Evolutionary conservation across 1,140 invertebrate species (phyloP).

Genomic region (Micrasema minimum): DNA sequence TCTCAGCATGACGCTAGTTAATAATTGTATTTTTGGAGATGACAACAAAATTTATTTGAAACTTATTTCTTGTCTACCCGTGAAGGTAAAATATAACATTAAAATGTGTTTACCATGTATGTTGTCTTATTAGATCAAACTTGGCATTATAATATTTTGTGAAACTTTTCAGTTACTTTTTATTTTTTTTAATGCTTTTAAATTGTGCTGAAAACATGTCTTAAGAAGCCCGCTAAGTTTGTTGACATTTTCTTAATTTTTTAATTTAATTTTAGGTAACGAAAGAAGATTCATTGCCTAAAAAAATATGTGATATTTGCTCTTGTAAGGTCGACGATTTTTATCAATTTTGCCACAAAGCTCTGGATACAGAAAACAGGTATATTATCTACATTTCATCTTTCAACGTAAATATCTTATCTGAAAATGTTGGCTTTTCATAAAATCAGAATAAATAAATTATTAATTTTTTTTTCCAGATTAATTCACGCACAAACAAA

Average conservation of each 20-base stretch:
- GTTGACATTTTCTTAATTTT: neutral
- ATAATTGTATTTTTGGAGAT: constrained; percentile 63
- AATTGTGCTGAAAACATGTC: neutral
- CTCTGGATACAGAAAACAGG: constrained; percentile 70
- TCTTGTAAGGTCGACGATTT: constrained; percentile 73
- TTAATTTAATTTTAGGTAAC: constrained; percentile 61
- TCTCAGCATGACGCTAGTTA: constrained; percentile 60
- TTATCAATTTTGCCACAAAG: constrained; percentile 73
- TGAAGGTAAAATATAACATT: constrained; percentile 58
- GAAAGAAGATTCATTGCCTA: constrained; percentile 70
- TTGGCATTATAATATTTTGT: no score
- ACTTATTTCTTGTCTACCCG: constrained; percentile 63
- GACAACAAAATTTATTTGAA: constrained; percentile 63
- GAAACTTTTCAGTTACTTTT: no score
- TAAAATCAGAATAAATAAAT: no score
- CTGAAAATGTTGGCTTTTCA: no score
- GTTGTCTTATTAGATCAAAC: no score
- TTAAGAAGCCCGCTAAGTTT: neutral
- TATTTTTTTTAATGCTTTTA: no score
- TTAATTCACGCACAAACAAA: no score
- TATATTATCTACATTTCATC: constrained; percentile 50
- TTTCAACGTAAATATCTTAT: no score
- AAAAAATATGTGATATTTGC: constrained; percentile 72
- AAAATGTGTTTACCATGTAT: neutral
- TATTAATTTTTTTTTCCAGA: no score